Base-by-base conservation (phyloP, 2,888 invertebrate species). In the Trichopoda pennipes region DNA sequence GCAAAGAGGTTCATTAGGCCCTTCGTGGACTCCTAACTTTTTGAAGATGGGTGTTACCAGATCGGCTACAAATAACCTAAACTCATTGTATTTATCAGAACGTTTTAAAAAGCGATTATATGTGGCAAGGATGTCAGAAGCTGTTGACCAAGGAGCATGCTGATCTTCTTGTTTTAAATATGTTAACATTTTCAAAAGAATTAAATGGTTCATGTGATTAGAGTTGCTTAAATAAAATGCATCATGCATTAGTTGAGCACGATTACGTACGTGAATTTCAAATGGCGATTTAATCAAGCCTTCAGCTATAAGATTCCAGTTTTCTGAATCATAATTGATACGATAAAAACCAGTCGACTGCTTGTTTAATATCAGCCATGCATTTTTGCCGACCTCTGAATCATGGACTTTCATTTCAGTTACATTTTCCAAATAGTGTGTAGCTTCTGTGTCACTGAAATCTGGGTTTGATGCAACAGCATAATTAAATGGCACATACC, bases 211-310 rank as follows among this genome's bases (percentile, higher is more conserved):
- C 35, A 89, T 77, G 0, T 86, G 87, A 0, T 83, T 85, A 14
- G 87, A 86, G 8, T 85, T 85, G 28, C 79, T 85, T 2, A 90
- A 87, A 2, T 84, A 85, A 55, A 88, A 93, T 0, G 96, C 94
- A 88, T 99, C 98, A 85, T 97, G 95, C 12, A 99, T 92, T 53
- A 98, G 92, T 88, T 98, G 97, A 0, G 96, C 97, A 53, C 97
- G 92, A 88, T 97, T 97, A 69, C 95, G 94, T 0, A 94, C 92
- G 84, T 95, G 93, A 74, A 97, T 95, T 76, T 93, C 93, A 86
- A 92, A 91, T 80, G 93, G 95, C 9, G 92, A 93, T 3, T 92
- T 91, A 14, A 93, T 93, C 94, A 92, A 61, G 93, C 86, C 93
- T 17, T 93, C 90, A 21, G 92, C 94, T 2, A 97, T 92, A 0